Percentiles rank a stretch among this genome's conserved stretches.
phyloP scores from a whole-genome alignment of 1,140 invertebrate genomes.

The Drosophila micromelanica region DNA sequence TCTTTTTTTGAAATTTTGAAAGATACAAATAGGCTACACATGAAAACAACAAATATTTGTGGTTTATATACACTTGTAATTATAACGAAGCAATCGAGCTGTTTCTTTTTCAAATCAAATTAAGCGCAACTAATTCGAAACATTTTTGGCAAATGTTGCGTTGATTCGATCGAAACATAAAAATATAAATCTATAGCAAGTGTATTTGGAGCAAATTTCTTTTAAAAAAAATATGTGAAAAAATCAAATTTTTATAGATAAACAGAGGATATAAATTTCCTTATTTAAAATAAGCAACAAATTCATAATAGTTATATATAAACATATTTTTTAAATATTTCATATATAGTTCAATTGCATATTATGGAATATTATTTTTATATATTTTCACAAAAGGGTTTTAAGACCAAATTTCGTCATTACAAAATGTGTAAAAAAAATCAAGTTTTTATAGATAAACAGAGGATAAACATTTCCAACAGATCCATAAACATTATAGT shows the following conservation, averaged over 20 bases:
- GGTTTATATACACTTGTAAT: constrained; percentile 18
- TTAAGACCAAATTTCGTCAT: too few species aligned
- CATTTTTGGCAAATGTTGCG: constrained; percentile 50
- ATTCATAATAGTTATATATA: too few species aligned
- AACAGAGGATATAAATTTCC: background rate
- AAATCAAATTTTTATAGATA: background rate
- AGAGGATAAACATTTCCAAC: too few species aligned
- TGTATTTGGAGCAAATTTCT: background rate
- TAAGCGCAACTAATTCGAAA: constrained; percentile 65
- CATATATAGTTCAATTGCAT: background rate
- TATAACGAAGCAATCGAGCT: constrained; percentile 8
- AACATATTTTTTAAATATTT: background rate
- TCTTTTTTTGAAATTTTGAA: constrained; percentile 21
- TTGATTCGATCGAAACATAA: constrained; percentile 12
- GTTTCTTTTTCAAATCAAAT: constrained; percentile 11
- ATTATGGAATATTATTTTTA: background rate
- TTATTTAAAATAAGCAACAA: too few species aligned
- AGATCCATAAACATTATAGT: too few species aligned
- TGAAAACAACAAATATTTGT: constrained; percentile 2
- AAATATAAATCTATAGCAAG: background rate
- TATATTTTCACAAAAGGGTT: too few species aligned
- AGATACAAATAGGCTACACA: background rate
- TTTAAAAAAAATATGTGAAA: too few species aligned
- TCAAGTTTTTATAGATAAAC: too few species aligned
- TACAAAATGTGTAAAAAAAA: too few species aligned